Base-by-base conservation (phyloP, 2,113 vertebrate species). In the Limnothrissa miodon region DNA sequence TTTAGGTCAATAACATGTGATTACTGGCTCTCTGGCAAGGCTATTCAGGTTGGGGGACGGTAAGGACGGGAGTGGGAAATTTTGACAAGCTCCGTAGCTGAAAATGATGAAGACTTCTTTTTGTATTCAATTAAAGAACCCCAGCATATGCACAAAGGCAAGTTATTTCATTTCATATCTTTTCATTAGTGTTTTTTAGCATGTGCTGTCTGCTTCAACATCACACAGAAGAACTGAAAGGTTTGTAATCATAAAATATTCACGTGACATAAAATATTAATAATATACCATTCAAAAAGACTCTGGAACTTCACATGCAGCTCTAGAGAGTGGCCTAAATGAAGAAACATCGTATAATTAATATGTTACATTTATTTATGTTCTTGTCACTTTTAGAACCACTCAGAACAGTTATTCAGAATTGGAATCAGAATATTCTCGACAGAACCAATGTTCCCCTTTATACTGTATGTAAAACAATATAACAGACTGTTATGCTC, bases 171-270 rank as follows among this genome's bases (percentile, higher is more conserved):
- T 70, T 70, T 74, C 66, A 17, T 36, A 33, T 74, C 66, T 74
- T 74, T 74, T 74, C 25, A 74, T 74, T 74, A 74, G 66, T 36
- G 42, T 70, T 66, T 70, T 70, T 70, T 74, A 36, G 13, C 33
- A 39, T 33, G 15, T 11, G 66, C 10, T 33, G 66, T 36, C 66
- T 74, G 66, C 59, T 11, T 74, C 33, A 10, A 74, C 66, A 74
- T 74, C 36, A 74, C 66, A 74, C 66, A 74, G 29, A 74, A 74
- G 66, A 74, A 74, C 66, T 74, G 66, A 74, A 74, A 74, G 66
- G 66, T 74, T 74, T 74, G 66, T 74, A 74, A 74, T 33, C 66
- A 74, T 74, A 36, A 74, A 74, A 74, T 74, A 74, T 74, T 74
- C 66, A 74, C 66, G 36, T 19, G 33, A 33, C 15, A 74, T 74